Evolutionary conservation across 2,113 vertebrate species (phyloP).

Genomic region (Phylloscopus whistleri): DNA sequence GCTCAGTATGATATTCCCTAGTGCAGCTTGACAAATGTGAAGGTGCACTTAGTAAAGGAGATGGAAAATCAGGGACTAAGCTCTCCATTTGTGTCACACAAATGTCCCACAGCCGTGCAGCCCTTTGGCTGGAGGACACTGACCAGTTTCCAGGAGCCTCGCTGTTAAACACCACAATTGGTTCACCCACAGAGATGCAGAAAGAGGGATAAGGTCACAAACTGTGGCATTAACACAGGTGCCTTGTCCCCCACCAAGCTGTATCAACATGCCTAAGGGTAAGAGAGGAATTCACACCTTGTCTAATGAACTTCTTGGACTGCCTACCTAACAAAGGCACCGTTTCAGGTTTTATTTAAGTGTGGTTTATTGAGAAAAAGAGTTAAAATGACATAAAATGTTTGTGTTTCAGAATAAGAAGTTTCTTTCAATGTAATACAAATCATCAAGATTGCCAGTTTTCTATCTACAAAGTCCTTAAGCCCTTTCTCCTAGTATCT

Average conservation of each 20-base stretch:
- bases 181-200: not conserved
- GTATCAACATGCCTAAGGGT: not conserved
- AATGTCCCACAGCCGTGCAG: rapidly evolving
- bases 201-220: not conserved
- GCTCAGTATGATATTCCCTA: not conserved
- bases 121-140: not conserved
- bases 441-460: not conserved
- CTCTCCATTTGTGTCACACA: not conserved
- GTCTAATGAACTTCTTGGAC: not conserved
- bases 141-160: not conserved
- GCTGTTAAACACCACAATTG: not conserved
- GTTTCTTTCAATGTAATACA: not conserved
- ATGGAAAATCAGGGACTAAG: not conserved
- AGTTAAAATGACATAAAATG: not conserved
- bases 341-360: not conserved
- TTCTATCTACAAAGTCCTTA: not conserved
- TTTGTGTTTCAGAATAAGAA: not conserved
- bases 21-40: not conserved
- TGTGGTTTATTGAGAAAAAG: not conserved
- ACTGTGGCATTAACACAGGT: not conserved
- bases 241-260: not conserved
- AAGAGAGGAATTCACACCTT: not conserved
- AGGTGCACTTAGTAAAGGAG: not conserved
- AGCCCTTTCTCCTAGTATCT: not conserved
- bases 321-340: not conserved